Percentiles rank a stretch among this genome's conserved stretches.
phyloP scores from a whole-genome alignment of 2,113 vertebrate genomes.

The Oenanthe oenanthe region DNA sequence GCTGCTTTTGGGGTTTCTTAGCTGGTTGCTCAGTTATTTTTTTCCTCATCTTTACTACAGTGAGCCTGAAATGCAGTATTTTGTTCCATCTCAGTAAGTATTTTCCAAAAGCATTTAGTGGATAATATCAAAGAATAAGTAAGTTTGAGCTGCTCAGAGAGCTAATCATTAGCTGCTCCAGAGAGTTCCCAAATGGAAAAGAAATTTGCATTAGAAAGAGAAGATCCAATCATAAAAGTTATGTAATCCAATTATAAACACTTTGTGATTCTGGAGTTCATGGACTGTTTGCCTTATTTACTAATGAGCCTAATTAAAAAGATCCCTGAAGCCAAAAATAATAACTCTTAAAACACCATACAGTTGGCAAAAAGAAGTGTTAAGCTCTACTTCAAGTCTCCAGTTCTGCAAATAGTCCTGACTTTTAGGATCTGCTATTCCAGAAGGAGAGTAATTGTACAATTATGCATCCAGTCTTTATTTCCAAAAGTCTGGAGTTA shows the following conservation, averaged over 20 bases:
- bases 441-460: neutral
- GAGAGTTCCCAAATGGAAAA: neutral
- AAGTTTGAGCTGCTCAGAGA: neutral
- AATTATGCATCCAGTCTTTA: neutral
- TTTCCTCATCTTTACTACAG: neutral
- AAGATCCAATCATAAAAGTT: neutral
- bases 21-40: neutral
- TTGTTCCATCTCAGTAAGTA: neutral
- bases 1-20: neutral
- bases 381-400: neutral
- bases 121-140: neutral
- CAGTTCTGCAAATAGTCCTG: neutral
- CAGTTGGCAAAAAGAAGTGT: neutral
- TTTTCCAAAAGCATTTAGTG: neutral
- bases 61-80: neutral
- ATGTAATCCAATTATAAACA: neutral
- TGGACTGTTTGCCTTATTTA: neutral
- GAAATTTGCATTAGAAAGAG: neutral
- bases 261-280: neutral
- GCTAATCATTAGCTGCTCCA: neutral
- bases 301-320: slow-evolving; percentile 17
- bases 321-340: neutral
- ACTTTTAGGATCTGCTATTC: neutral
- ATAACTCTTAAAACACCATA: neutral
- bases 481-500: neutral